Evolutionary conservation across 2,888 invertebrate species (phyloP).

Genomic region (Toxonevra muliebris): DNA sequence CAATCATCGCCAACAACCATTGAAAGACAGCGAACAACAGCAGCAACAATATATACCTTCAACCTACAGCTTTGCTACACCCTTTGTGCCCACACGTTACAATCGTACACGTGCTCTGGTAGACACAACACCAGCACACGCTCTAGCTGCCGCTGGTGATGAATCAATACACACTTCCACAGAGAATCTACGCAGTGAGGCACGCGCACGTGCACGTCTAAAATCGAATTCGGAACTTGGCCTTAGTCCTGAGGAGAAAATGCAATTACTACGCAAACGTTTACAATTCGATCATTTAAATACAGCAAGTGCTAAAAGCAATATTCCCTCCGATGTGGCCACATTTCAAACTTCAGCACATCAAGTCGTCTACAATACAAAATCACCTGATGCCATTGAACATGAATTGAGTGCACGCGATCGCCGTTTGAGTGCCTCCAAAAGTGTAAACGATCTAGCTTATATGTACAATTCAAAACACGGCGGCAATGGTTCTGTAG

Average conservation of each 20-base stretch:
- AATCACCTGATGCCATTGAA: constrained; percentile 9
- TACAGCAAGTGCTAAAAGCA: constrained; percentile 15
- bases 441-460: constrained; percentile 63
- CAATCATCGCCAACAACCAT: constrained; percentile 38
- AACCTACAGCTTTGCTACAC: constrained; percentile 32
- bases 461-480: constrained; percentile 53
- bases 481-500: constrained; percentile 16
- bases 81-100: constrained; percentile 32
- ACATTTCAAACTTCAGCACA: constrained; percentile 18
- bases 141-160: constrained; percentile 37
- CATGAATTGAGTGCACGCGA: constrained; percentile 49
- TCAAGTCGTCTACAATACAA: background rate
- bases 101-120: constrained; percentile 26
- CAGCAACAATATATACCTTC: background rate
- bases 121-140: constrained; percentile 8
- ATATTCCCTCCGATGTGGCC: constrained; percentile 17
- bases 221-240: constrained; percentile 80
- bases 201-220: constrained; percentile 72
- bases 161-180: constrained; percentile 58
- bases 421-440: constrained; percentile 63
- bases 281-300: constrained; percentile 52
- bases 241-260: constrained; percentile 75
- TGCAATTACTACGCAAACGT: constrained; percentile 67
- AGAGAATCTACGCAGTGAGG: constrained; percentile 72
- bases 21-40: constrained; percentile 20